Percentiles rank a stretch among this genome's conserved stretches.
These are phyloP conservation scores for Sebastes vulpes DNA, from an alignment of 2,797 vertebrate species.

Conservation along the genomic window DNA sequence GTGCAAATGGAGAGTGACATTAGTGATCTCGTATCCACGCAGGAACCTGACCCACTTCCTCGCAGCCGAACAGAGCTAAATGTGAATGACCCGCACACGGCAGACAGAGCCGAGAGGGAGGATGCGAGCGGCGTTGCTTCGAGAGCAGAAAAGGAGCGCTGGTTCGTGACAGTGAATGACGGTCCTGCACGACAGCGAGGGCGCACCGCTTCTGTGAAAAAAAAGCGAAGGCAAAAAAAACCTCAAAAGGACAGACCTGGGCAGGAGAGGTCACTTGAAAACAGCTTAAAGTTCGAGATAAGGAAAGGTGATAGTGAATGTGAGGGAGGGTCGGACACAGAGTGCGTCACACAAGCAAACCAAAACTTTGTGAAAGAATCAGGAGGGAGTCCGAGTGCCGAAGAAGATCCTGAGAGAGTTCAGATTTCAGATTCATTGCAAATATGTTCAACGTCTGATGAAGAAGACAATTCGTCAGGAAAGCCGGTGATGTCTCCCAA, in stretches of 20 bases:
- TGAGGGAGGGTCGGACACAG: background rate
- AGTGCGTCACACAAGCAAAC: background rate
- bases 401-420: background rate
- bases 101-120: constrained; percentile 21
- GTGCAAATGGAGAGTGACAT: constrained; percentile 17
- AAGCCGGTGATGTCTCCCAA: background rate
- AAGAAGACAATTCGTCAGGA: constrained; percentile 1
- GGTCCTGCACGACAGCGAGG: constrained; percentile 24
- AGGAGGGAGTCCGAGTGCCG: background rate
- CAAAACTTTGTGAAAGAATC: constrained; percentile 4
- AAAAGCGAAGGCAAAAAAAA: constrained; percentile 80
- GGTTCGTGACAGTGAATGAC: constrained; percentile 85
- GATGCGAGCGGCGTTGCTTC: background rate
- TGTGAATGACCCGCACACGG: background rate
- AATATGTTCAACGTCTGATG: background rate
- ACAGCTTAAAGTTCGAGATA: constrained; percentile 1
- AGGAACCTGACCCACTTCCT: constrained; percentile 28
- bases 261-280: constrained; percentile 11
- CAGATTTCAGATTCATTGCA: constrained; percentile 15
- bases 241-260: background rate
- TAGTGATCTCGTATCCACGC: constrained; percentile 4
- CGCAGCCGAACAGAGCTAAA: background rate
- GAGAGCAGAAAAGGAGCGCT: constrained; percentile 81
- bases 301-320: background rate
- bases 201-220: constrained; percentile 52